Base-by-base conservation (phyloP, 1,140 invertebrate species). In the Brachionus rotundiformis region DNA sequence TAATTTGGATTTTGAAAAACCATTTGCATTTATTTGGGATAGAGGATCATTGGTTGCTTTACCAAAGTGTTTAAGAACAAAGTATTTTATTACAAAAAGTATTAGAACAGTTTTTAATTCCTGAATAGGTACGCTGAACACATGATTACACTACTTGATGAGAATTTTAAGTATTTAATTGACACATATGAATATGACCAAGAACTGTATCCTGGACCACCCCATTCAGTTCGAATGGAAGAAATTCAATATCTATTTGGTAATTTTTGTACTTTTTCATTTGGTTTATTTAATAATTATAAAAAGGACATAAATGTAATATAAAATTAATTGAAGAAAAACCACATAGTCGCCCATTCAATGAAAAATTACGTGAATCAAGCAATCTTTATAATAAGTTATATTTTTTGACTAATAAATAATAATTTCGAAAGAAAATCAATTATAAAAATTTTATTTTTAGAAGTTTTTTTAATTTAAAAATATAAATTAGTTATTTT, bases 161-260 rank as follows among this genome's bases (percentile, higher is more conserved):
- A 49, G 16, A 33, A 77, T 2, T 44, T 77, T 47, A 44, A 44
- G 11, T 77, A 77, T 33, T 49, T 77, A 19, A 31, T 77, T 2
- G 73, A 77, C 19, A 77, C 73, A 5, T 77, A 54, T 77, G 49
- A 77, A 5, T 77, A 77, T 59, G 73, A 77, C 23, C 73, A 49
- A 47, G 5, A 77, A 3, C 27, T 59, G 2, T 59, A 77, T 47
- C 73, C 73, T 1, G 73, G 73, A 11, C 73, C 73, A 23, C 73
- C 73, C 2, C 73, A 79, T 79, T 63, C 59, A 13, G 47, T 79
- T 23, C n/a, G 6, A 4, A 33, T 79, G 25, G 47, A 79, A 59
- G 76, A 79, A 59, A 31, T 79, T 63, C 6, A 59, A 5, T 39
- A 36, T 13, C 47, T 59, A 5, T 79, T 59, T 33, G 76, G 76